Conservation (phyloP, 1,140 invertebrate genomes). For the Orussus abietinus region DNA sequence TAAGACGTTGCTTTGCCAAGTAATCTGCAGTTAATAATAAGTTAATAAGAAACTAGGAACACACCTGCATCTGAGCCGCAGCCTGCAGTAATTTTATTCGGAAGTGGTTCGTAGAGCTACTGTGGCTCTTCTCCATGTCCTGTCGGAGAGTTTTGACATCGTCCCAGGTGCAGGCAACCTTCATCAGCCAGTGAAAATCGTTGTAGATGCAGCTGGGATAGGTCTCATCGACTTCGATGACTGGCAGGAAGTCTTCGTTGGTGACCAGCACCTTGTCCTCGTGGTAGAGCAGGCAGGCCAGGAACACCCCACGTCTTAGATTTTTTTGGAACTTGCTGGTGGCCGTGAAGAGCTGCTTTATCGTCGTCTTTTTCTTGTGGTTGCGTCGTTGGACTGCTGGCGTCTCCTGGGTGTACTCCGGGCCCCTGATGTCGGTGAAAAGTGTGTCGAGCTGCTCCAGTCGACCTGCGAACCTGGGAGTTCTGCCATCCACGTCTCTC, state of each 20-base stretch:
- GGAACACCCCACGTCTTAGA: constrained; percentile 85
- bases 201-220: constrained; percentile 86
- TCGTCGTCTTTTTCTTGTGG: constrained; percentile 83
- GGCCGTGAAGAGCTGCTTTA: constrained; percentile 90
- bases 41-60: too few relatives aligned
- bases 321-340: constrained; percentile 94
- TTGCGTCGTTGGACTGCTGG: constrained; percentile 60
- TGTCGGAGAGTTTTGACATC: constrained; percentile 84
- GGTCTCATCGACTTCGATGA: constrained; percentile 94
- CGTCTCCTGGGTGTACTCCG: constrained; percentile 60
- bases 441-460: constrained; percentile 70
- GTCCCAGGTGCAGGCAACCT: constrained; percentile 94
- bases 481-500: constrained; percentile 71
- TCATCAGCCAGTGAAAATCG: constrained; percentile 97
- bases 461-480: constrained; percentile 66
- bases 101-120: constrained; percentile 83
- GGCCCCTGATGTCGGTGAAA: constrained; percentile 65
- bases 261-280: constrained; percentile 94
- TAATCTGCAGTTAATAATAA: too few relatives aligned
- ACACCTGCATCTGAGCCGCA: constrained; percentile 88
- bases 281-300: constrained; percentile 88
- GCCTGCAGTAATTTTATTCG: constrained; percentile 88
- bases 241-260: constrained; percentile 93
- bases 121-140: constrained; percentile 91
- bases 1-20: too few relatives aligned